A percentile compares a stretch with the other conserved stretches of the same genome.
phyloP scores from a whole-genome alignment of 1,140 invertebrate genomes.

The honey bee (Apis mellifera) region DNA sequence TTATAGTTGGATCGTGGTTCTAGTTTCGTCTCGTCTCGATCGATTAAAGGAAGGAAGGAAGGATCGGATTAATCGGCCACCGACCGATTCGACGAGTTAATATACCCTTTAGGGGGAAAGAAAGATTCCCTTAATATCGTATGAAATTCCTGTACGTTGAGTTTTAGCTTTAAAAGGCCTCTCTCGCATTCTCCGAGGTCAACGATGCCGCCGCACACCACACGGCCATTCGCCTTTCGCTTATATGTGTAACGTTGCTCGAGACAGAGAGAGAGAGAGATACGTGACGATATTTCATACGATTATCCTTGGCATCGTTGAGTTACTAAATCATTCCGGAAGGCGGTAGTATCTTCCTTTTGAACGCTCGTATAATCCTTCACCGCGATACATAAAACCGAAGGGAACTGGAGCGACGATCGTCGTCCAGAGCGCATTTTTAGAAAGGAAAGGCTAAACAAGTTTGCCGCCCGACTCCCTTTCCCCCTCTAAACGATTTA shows the following conservation, averaged over 20 bases:
- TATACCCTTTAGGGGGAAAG: conserved; percentile 1
- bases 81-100: conserved; percentile 54
- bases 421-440: neutral
- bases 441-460: too few species aligned
- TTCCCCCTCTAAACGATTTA: too few species aligned
- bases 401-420: conserved; percentile 43
- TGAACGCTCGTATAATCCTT: conserved; percentile 39
- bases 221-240: conserved; percentile 26
- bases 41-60: neutral
- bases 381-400: conserved; percentile 46
- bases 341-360: conserved; percentile 38
- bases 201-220: conserved; percentile 51
- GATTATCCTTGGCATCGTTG: conserved; percentile 62
- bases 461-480: too few species aligned
- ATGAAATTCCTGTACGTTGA: conserved; percentile 55
- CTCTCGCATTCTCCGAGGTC: conserved; percentile 56
- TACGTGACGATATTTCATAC: conserved; percentile 57
- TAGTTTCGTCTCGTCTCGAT: neutral
- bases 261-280: too few species aligned
- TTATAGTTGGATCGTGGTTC: neutral
- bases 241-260: conserved; percentile 30
- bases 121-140: conserved; percentile 62
- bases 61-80: conserved; percentile 53
- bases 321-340: conserved; percentile 61
- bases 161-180: conserved; percentile 36